Evolutionary conservation across 2,113 vertebrate species (phyloP).

Genomic region (Hiodon tergisus): DNA sequence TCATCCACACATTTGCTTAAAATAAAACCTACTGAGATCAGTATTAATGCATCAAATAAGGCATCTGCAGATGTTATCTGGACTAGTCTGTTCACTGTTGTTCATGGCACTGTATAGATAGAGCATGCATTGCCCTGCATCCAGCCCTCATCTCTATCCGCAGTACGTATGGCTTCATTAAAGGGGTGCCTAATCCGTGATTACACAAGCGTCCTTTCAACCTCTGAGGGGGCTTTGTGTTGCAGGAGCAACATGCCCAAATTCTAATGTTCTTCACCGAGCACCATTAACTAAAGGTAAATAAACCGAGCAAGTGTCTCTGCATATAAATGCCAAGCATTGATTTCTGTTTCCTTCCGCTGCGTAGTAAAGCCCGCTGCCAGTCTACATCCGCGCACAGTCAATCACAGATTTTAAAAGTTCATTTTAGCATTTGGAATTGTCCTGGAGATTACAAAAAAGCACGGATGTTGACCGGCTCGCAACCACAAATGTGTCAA

Average conservation of each 20-base stretch:
- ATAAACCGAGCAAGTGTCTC: constrained; percentile 22
- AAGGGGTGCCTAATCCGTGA: constrained; percentile 31
- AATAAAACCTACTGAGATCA: neutral
- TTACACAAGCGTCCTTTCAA: constrained; percentile 36
- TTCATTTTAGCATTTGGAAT: neutral
- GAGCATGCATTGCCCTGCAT: neutral
- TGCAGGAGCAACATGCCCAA: constrained; percentile 23
- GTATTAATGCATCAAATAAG: too few relatives aligned
- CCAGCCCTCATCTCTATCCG: constrained; percentile 7
- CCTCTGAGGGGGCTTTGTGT: constrained; percentile 21
- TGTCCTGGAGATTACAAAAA: neutral
- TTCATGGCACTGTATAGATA: neutral
- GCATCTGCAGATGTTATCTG: too few relatives aligned
- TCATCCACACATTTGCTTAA: neutral
- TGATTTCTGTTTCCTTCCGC: constrained; percentile 22
- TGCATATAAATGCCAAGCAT: constrained; percentile 27
- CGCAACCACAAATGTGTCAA: constrained; percentile 11
- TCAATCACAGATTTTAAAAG: neutral
- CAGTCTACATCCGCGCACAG: constrained; percentile 11
- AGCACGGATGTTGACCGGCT: neutral
- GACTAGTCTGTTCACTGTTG: neutral
- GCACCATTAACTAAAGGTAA: constrained; percentile 32
- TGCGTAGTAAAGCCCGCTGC: constrained; percentile 5
- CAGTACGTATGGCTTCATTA: constrained; percentile 26
- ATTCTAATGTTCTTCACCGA: constrained; percentile 25